Evolutionary conservation across 1,140 invertebrate genomes (phyloP).

Genomic region (Pachyrhynchus sulphureomaculatus): DNA sequence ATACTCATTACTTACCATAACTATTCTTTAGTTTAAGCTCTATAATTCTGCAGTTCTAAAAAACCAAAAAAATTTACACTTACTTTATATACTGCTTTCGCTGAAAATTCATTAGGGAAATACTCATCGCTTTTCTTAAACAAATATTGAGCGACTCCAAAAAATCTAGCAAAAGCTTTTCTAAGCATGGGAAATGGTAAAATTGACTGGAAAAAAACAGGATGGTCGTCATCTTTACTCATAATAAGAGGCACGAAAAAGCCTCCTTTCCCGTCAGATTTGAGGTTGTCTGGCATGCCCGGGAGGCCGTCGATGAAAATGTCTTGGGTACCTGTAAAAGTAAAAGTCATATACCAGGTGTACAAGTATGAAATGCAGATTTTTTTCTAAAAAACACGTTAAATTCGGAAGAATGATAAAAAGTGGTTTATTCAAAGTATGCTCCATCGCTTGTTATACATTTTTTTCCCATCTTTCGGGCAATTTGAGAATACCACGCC

Average conservation of each 20-base stretch:
- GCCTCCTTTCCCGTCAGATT: conserved; percentile 64
- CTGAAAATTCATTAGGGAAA: conserved; percentile 60
- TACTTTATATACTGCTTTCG: conserved; percentile 57
- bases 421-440: too few species aligned
- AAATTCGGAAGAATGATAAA: too few species aligned
- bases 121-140: conserved; percentile 59
- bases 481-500: too few species aligned
- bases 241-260: conserved; percentile 65
- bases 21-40: too few species aligned
- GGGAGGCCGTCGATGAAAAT: conserved; percentile 77
- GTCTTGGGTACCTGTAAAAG: conserved; percentile 55
- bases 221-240: conserved; percentile 56
- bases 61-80: too few species aligned
- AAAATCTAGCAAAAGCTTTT: conserved; percentile 60
- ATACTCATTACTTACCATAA: background rate
- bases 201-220: conserved; percentile 54
- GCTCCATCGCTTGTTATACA: too few species aligned
- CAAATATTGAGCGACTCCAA: conserved; percentile 58
- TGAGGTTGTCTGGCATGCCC: conserved; percentile 78
- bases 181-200: conserved; percentile 59
- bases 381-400: too few species aligned
- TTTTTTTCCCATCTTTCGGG: too few species aligned
- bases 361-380: too few species aligned
- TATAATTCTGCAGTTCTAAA: too few species aligned
- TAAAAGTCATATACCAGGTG: too few species aligned